phyloP scores from a whole-genome alignment of 2,888 invertebrate genomes.

The Limnephilus lunatus region DNA sequence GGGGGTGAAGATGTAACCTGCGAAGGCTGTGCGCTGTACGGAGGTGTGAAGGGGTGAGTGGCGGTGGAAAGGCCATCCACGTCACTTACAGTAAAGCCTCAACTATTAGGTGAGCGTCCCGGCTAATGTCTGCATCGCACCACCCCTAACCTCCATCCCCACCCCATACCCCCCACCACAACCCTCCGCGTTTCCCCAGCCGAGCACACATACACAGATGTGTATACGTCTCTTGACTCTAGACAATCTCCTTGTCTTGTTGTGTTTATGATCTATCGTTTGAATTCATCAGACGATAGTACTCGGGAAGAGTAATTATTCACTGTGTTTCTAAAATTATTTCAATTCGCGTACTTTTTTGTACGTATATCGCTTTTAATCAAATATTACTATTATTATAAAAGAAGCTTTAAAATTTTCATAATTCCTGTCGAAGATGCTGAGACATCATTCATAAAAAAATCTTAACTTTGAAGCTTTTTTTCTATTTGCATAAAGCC shows the following conservation, averaged over 20 bases:
- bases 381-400: neutral
- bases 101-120: constrained; percentile 50
- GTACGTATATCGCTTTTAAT: neutral
- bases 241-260: constrained; percentile 2
- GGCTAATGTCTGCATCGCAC: constrained; percentile 12
- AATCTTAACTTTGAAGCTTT: too few relatives aligned
- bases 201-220: neutral
- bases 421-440: too few relatives aligned
- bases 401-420: too few relatives aligned
- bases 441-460: too few relatives aligned
- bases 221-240: neutral
- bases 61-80: constrained; percentile 58
- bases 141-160: neutral
- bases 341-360: neutral
- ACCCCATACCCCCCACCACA: neutral
- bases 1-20: constrained; percentile 14
- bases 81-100: constrained; percentile 61
- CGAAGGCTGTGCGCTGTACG: neutral
- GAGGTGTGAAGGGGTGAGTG: constrained; percentile 42
- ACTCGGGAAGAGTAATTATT: neutral
- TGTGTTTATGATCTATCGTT: neutral
- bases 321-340: neutral
- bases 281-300: neutral
- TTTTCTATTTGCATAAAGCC: too few relatives aligned
- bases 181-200: neutral